Conservation (phyloP, 2,888 invertebrate species). For the Caenorhabditis doughertyi region DNA sequence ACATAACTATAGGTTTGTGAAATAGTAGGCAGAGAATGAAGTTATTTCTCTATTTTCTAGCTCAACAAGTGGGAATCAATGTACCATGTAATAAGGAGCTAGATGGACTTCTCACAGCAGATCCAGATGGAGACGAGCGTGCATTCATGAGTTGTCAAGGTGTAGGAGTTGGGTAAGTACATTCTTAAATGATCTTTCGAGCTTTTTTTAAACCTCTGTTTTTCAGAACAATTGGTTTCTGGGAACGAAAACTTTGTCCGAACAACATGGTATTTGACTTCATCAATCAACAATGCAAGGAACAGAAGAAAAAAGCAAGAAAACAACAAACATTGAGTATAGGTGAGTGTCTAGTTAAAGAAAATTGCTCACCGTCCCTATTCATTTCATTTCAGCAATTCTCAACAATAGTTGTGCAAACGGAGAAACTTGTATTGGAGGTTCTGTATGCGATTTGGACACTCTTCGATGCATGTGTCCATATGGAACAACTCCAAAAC, state of each 20-base stretch:
- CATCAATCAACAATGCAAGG: constrained; percentile 79
- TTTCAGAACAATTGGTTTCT: constrained; percentile 76
- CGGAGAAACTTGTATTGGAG: constrained; percentile 82
- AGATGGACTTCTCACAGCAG: constrained; percentile 78
- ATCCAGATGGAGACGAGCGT: constrained; percentile 78
- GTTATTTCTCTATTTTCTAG: constrained; percentile 37
- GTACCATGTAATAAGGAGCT: constrained; percentile 79
- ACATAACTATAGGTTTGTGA: constrained; percentile 55
- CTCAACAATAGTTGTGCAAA: constrained; percentile 81
- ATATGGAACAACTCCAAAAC: constrained; percentile 78
- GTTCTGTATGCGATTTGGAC: constrained; percentile 80
- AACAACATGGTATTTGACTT: constrained; percentile 81
- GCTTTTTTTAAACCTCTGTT: constrained; percentile 10
- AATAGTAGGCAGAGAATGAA: not conserved
- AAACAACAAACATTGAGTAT: constrained; percentile 77
- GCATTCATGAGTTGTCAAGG: constrained; percentile 79
- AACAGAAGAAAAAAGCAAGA: constrained; percentile 69
- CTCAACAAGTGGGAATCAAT: constrained; percentile 69
- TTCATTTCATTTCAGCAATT: constrained; percentile 80
- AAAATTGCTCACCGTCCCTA: not conserved
- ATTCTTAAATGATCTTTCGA: not conserved
- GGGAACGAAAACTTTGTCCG: constrained; percentile 80
- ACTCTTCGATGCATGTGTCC: constrained; percentile 80
- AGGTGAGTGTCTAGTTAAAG: constrained; percentile 61
- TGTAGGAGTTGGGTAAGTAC: constrained; percentile 76